Percentiles rank a stretch among this genome's conserved stretches.
phyloP scores from a whole-genome alignment of 2,113 vertebrate genomes.

The Salvator merianae region DNA sequence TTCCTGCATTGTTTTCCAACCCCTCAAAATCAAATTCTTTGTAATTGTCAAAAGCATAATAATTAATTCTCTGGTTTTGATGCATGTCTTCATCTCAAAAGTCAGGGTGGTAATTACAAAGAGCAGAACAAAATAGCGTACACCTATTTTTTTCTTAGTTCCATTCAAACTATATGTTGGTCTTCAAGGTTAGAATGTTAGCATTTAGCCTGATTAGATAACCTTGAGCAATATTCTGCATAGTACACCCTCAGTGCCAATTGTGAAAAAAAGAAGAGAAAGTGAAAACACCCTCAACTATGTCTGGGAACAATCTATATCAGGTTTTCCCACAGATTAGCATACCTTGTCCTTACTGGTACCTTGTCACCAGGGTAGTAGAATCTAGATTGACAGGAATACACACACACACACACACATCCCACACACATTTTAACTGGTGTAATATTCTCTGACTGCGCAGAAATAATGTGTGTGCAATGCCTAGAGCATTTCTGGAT shows the following conservation, averaged over 20 bases:
- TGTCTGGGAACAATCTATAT: slow-evolving; percentile 52
- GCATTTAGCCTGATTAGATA: slow-evolving; percentile 6
- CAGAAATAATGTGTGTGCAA: background rate
- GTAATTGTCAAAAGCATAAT: too few relatives aligned
- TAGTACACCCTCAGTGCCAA: background rate
- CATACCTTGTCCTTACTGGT: slow-evolving; percentile 43
- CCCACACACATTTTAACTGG: background rate
- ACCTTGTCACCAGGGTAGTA: slow-evolving; percentile 37
- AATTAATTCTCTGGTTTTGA: background rate
- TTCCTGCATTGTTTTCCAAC: too few relatives aligned
- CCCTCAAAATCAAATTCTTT: too few relatives aligned
- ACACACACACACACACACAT: background rate
- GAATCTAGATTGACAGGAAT: background rate
- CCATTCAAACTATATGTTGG: background rate
- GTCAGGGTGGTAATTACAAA: background rate
- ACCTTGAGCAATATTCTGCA: slow-evolving; percentile 11
- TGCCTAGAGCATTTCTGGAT: slow-evolving; percentile 31
- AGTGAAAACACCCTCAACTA: background rate
- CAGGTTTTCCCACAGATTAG: slow-evolving; percentile 59
- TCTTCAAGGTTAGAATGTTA: background rate
- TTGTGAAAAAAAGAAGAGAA: background rate
- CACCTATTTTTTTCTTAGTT: background rate
- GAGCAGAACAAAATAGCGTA: background rate
- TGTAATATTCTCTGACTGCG: background rate
- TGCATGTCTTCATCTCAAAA: background rate